Percentiles rank a stretch among this genome's conserved stretches.
Evolutionary conservation across 2,888 invertebrate genomes (phyloP).

Genomic region (Stictocephala bisonia): DNA sequence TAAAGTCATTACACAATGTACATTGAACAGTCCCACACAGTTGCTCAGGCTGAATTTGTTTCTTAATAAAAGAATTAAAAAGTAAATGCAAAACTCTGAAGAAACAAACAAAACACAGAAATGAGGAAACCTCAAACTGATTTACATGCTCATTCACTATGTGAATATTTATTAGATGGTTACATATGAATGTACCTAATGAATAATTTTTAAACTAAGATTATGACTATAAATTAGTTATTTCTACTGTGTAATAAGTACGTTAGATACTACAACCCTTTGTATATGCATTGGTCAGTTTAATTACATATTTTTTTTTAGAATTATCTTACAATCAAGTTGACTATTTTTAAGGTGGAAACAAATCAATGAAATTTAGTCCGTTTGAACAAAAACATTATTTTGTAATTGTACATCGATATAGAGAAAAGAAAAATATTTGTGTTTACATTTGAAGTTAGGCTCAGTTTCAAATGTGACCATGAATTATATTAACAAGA

Average conservation of each 20-base stretch:
- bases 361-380: too few relatives aligned
- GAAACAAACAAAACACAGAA: too few relatives aligned
- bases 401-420: too few relatives aligned
- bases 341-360: slow-evolving; percentile 35
- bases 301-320: slow-evolving; percentile 15
- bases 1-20: too few relatives aligned
- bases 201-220: slow-evolving; percentile 38
- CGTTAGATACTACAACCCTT: slow-evolving; percentile 27
- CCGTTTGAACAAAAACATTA: too few relatives aligned
- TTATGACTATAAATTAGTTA: slow-evolving; percentile 36
- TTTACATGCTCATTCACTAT: slow-evolving; percentile 33
- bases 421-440: too few relatives aligned
- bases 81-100: not conserved
- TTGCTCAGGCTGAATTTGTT: too few relatives aligned
- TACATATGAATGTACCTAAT: slow-evolving; percentile 32
- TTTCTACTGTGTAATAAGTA: slow-evolving; percentile 40
- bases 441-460: slow-evolving; percentile 9
- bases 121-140: not conserved
- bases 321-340: not conserved
- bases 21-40: too few relatives aligned
- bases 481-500: not conserved
- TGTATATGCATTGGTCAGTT: too few relatives aligned
- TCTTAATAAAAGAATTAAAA: too few relatives aligned
- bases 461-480: slow-evolving; percentile 22
- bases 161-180: slow-evolving; percentile 40